Conservation (phyloP, 2,113 vertebrate species). For the Taurulus bubalis region DNA sequence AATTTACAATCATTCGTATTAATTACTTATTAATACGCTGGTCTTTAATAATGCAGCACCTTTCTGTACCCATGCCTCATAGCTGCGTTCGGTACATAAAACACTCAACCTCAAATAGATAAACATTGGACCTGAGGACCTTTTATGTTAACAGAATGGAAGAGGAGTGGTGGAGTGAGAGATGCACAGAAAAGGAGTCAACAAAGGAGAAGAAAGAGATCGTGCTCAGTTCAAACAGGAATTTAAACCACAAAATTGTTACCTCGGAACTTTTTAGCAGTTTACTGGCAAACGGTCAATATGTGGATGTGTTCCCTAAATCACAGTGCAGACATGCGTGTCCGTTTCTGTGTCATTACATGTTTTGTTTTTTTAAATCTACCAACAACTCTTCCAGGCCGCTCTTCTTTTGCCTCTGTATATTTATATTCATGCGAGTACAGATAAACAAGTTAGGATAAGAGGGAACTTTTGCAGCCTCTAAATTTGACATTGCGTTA, state of each 20-base stretch:
- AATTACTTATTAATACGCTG: background rate
- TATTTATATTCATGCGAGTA: background rate
- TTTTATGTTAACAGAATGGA: background rate
- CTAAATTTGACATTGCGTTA: background rate
- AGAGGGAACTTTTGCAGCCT: background rate
- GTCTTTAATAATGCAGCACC: background rate
- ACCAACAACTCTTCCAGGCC: background rate
- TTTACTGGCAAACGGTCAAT: background rate
- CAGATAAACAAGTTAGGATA: background rate
- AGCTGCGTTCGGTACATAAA: background rate
- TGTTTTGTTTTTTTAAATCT: background rate
- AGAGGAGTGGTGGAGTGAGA: background rate
- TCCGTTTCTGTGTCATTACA: background rate
- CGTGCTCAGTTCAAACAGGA: background rate
- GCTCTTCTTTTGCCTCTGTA: background rate
- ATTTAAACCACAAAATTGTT: background rate
- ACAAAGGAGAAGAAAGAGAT: background rate
- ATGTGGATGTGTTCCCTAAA: background rate
- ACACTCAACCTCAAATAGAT: background rate
- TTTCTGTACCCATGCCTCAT: background rate
- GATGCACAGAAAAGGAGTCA: background rate
- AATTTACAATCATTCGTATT: too few relatives aligned
- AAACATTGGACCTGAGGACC: background rate
- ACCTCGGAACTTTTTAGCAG: background rate
- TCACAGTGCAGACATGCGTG: background rate